phyloP scores from a whole-genome alignment of 2,113 vertebrate species.

The Oreocharis arfaki region DNA sequence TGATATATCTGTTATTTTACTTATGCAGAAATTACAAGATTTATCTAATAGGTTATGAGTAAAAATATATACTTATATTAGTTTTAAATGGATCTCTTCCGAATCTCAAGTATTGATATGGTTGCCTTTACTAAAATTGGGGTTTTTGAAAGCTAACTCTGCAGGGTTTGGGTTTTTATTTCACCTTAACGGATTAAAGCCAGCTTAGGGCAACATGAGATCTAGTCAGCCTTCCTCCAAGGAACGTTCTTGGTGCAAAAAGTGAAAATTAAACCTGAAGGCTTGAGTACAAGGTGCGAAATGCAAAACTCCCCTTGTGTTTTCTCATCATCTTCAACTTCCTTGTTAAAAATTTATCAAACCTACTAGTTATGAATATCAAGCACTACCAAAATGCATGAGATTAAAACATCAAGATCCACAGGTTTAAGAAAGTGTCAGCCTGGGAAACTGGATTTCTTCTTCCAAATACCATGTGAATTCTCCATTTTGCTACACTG shows the following conservation, averaged over 20 bases:
- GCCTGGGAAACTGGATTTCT: constrained; percentile 30
- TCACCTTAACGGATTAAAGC: not conserved
- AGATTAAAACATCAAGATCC: constrained; percentile 72
- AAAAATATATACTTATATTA: not conserved
- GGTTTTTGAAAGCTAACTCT: not conserved
- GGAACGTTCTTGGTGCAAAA: constrained; percentile 21
- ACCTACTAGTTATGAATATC: constrained; percentile 62
- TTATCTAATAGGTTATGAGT: not conserved
- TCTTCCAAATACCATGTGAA: not conserved
- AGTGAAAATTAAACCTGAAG: constrained; percentile 65
- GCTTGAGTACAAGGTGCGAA: constrained; percentile 28
- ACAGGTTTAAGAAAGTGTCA: constrained; percentile 49
- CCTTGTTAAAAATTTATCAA: constrained; percentile 70
- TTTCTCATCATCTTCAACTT: constrained; percentile 57
- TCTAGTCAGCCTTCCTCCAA: not conserved
- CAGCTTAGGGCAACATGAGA: not conserved
- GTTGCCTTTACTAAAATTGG: not conserved
- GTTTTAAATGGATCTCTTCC: not conserved
- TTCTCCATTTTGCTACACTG: constrained; percentile 9
- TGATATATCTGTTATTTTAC: not conserved
- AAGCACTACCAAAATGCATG: constrained; percentile 55
- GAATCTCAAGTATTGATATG: not conserved
- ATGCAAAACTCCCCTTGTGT: constrained; percentile 25
- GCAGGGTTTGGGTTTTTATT: not conserved
- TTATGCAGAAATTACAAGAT: not conserved